Conservation (phyloP, 2,888 invertebrate species). For the Dryomyza anilis region DNA sequence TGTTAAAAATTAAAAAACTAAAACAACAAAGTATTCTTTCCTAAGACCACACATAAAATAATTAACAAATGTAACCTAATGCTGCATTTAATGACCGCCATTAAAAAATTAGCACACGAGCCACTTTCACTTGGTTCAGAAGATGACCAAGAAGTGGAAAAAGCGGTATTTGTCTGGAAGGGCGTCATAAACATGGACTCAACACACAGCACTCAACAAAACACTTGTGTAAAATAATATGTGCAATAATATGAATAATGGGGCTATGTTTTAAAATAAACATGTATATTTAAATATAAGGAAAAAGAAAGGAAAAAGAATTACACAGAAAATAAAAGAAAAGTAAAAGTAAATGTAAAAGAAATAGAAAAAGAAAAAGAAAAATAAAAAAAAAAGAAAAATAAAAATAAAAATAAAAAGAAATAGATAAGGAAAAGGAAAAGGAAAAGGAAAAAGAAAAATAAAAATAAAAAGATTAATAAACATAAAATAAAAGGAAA, state of each 20-base stretch:
- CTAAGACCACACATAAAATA: no score
- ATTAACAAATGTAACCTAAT: conserved; percentile 15
- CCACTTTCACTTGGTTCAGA: neutral
- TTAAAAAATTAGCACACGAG: conserved; percentile 7
- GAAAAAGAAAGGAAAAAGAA: neutral
- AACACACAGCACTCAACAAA: no score
- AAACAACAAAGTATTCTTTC: no score
- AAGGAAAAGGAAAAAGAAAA: neutral
- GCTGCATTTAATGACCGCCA: conserved; percentile 23
- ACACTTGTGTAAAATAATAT: no score
- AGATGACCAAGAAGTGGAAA: neutral
- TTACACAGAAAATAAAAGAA: neutral
- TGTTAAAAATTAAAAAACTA: neutral
- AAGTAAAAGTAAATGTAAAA: neutral
- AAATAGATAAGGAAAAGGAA: neutral
- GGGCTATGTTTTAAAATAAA: neutral
- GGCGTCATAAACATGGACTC: neutral
- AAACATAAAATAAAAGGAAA: neutral
- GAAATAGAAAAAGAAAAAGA: neutral
- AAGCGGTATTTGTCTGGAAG: neutral
- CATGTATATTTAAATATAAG: neutral
- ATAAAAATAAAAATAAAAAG: neutral
- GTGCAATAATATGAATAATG: no score
- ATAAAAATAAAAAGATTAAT: neutral
- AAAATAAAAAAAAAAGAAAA: neutral